phyloP scores from a whole-genome alignment of 2,888 invertebrate species.

The Subacronicta megacephala region DNA sequence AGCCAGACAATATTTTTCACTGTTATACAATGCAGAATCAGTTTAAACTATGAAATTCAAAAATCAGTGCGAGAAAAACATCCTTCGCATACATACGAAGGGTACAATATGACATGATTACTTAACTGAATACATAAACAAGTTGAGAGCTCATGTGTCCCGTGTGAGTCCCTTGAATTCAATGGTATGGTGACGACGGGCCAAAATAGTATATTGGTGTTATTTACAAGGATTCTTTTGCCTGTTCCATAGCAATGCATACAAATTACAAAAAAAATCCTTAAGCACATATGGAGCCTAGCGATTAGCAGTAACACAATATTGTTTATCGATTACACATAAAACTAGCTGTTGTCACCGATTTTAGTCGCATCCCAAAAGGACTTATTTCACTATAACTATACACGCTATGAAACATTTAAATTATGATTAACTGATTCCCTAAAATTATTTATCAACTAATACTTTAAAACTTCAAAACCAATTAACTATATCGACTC shows the following conservation, averaged over 20 bases:
- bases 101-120: constrained; percentile 65
- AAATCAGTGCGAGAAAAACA: neutral
- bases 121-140: constrained; percentile 69
- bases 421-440: no score
- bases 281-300: constrained; percentile 8
- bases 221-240: constrained; percentile 8
- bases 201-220: constrained; percentile 53
- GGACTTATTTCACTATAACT: no score
- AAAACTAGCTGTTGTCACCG: no score
- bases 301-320: neutral
- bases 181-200: constrained; percentile 43
- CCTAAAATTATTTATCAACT: no score
- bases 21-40: neutral
- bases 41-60: neutral
- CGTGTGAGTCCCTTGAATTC: constrained; percentile 30
- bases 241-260: constrained; percentile 2
- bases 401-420: no score
- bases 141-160: constrained; percentile 65
- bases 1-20: neutral
- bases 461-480: no score
- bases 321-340: neutral
- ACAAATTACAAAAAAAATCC: neutral
- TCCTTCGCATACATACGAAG: neutral
- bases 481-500: no score
- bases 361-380: no score